phyloP scores from a whole-genome alignment of 2,797 vertebrate species.

The Onychomys arenicola region DNA sequence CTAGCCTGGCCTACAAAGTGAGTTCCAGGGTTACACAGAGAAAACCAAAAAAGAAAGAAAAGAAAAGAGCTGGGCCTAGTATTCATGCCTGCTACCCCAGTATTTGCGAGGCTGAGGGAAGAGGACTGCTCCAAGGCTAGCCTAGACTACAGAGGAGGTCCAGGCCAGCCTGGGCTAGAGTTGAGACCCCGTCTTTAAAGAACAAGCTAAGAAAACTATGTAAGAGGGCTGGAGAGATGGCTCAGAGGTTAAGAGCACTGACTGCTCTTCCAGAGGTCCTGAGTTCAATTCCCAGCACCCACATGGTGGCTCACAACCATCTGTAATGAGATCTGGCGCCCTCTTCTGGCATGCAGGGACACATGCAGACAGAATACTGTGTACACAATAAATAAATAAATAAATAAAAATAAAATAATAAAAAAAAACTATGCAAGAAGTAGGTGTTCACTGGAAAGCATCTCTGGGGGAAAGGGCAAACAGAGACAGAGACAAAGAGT shows the following conservation, averaged over 20 bases:
- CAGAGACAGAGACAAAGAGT: background rate
- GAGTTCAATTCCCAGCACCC: too few species aligned
- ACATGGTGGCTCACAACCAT: too few species aligned
- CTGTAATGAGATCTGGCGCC: too few species aligned
- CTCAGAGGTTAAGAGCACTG: too few species aligned
- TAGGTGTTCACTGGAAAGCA: conserved; percentile 25
- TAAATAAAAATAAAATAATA: too few species aligned
- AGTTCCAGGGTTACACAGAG: background rate
- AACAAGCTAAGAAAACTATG: background rate
- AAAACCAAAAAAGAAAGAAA: background rate
- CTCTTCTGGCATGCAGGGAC: too few species aligned
- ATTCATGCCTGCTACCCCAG: background rate
- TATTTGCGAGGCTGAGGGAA: background rate
- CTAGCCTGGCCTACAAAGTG: background rate
- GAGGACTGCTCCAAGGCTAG: background rate
- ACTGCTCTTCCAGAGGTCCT: too few species aligned
- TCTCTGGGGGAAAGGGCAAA: background rate
- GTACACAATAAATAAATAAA: too few species aligned
- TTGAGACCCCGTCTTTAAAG: background rate
- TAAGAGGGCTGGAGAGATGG: too few species aligned
- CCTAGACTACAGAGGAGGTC: background rate
- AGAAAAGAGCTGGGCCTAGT: background rate
- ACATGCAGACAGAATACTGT: too few species aligned
- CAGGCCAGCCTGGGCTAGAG: background rate
- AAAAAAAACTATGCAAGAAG: background rate